Evolutionary conservation across 1,140 invertebrate species (phyloP), one percentile per base, ranked within the genome.

Genomic region (Eumaeus atala): DNA sequence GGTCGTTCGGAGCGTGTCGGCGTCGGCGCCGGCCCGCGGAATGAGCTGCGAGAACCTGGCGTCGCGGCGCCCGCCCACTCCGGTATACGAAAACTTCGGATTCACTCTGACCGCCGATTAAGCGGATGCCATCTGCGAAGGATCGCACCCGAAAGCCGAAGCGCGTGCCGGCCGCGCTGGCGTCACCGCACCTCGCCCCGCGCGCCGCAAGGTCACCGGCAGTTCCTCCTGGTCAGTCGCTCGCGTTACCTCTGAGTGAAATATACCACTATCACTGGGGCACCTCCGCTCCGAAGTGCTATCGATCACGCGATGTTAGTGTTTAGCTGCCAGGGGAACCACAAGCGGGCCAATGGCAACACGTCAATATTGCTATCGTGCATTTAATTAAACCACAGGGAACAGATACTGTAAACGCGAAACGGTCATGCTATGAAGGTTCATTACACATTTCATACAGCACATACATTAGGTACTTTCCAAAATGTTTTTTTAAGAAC

Each of bases 91-190:
- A 81, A 86, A 84, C 84, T 84, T 82, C 65, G 75, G 80, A 72
- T 63, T n/a, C n/a, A n/a, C n/a, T n/a, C 65, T 67, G 76, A 77
- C 66, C 76, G 72, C 69, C 63, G 72, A 75, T 71, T 72, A 62
- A 70, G 67, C 68, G 83, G 77, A 86, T 84, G 70, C 70, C 75
- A 76, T 74, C 77, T 76, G 70, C 83, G 76, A 74, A 81, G 80
- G 79, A 83, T 86, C 80, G 77, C 79, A 83, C 77, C 83, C 83
- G 80, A 86, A 86, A 86, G 83, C 80, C 83, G 70, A 77, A 70
- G 67, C 70, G 76, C 71, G 77, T 72, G 74, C 73, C 82, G 79
- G 62, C 73, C 78, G 77, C 76, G 80, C 70, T 83, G 80, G 72
- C 83, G 83, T 83, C 81, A 84, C 78, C 77, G 65, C 64, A 58